Conservation (phyloP, 2,888 invertebrate species). For the Tiliacea aurago region DNA sequence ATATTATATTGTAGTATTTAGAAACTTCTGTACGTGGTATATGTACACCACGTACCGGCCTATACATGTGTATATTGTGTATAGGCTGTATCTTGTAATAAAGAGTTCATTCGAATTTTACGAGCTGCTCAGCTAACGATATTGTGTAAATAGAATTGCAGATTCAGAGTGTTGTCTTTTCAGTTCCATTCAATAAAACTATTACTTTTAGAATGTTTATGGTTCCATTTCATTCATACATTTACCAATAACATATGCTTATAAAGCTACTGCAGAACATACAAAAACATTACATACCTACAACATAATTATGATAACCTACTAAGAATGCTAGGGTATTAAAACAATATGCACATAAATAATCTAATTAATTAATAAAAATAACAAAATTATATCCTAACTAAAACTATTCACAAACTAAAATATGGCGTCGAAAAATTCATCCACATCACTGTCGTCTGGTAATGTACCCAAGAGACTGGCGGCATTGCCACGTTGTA, state of each 20-base stretch:
- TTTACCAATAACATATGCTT: neutral
- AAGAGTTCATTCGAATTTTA: neutral
- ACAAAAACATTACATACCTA: neutral
- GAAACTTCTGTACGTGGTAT: slow-evolving; percentile 11
- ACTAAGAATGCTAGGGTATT: too few relatives aligned
- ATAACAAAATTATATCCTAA: too few relatives aligned
- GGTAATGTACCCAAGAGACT: too few relatives aligned
- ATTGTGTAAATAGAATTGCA: neutral
- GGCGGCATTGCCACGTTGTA: too few relatives aligned
- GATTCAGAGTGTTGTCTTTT: neutral
- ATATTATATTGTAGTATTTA: slow-evolving; percentile 20
- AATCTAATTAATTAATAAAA: too few relatives aligned
- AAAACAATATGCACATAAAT: too few relatives aligned
- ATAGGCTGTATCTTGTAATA: neutral
- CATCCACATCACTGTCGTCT: too few relatives aligned
- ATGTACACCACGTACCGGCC: neutral
- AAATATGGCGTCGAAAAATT: too few relatives aligned
- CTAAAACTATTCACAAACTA: too few relatives aligned
- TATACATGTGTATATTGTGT: too few relatives aligned
- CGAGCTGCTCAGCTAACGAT: neutral
- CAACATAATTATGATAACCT: too few relatives aligned
- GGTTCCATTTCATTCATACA: neutral
- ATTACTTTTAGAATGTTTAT: neutral
- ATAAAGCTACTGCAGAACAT: neutral
- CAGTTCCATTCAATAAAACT: neutral